These are phyloP conservation scores for Phodopus roborovskii DNA, from an alignment of 2,113 vertebrate species.

Conservation along the genomic window DNA sequence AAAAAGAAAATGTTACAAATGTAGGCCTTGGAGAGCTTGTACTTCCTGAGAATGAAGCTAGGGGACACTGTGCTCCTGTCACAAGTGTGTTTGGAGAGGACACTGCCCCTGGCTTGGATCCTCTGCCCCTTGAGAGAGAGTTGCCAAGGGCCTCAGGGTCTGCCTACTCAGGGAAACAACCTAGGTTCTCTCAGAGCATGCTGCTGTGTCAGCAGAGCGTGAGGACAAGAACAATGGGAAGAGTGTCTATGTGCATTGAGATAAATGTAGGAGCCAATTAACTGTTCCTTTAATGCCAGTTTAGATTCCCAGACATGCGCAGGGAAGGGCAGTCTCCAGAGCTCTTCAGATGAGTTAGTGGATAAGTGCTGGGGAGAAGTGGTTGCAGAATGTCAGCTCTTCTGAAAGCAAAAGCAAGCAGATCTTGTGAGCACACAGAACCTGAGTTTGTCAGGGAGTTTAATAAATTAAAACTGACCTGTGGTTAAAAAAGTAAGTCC, in stretches of 20 bases:
- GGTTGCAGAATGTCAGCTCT: not conserved
- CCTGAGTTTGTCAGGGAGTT: slow-evolving; percentile 42
- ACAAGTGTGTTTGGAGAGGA: not conserved
- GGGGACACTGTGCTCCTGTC: not conserved
- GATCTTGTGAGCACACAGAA: not conserved
- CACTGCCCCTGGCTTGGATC: not conserved
- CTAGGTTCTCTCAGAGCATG: slow-evolving; percentile 64
- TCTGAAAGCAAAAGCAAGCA: slow-evolving; percentile 21
- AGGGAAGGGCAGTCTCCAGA: not conserved
- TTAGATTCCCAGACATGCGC: slow-evolving; percentile 21
- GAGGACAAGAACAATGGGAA: slow-evolving; percentile 7
- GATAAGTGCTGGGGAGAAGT: not conserved
- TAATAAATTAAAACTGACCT: slow-evolving; percentile 46
- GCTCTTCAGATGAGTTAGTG: not conserved
- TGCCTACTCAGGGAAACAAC: slow-evolving; percentile 73
- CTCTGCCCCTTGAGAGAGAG: not conserved
- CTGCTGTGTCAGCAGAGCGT: slow-evolving; percentile 6
- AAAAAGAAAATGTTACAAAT: not conserved
- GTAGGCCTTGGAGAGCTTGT: not conserved
- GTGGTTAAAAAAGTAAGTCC: slow-evolving; percentile 48
- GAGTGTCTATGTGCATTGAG: slow-evolving; percentile 15
- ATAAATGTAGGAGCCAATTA: not conserved
- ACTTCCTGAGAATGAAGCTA: not conserved
- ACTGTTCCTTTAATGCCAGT: slow-evolving; percentile 41
- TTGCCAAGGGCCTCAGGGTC: not conserved